Conservation (phyloP, 2,113 vertebrate species). For the Lepidothrix coronata region DNA sequence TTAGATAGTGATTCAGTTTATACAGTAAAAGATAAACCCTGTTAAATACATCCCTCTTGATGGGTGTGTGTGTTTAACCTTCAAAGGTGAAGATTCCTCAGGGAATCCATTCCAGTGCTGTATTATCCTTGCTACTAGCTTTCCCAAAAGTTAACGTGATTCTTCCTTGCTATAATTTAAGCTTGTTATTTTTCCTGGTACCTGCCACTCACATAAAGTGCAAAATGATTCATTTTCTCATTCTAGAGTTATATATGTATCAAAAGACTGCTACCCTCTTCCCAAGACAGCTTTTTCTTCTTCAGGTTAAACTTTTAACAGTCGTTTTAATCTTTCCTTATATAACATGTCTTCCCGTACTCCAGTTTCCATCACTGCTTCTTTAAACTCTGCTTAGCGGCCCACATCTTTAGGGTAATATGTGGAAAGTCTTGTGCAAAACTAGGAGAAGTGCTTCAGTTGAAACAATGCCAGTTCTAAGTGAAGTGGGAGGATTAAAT, state of each 20-base stretch:
- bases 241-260: background rate
- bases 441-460: background rate
- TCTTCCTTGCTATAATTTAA: background rate
- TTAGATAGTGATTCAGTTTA: background rate
- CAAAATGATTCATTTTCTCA: background rate
- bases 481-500: background rate
- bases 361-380: background rate
- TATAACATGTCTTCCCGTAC: accelerated
- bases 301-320: background rate
- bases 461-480: background rate
- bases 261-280: background rate
- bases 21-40: background rate
- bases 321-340: background rate
- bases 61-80: background rate
- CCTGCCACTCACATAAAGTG: background rate
- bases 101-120: background rate
- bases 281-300: background rate
- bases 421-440: background rate
- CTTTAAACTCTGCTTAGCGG: background rate
- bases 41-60: background rate
- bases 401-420: background rate
- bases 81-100: background rate
- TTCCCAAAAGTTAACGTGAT: background rate
- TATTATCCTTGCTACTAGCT: background rate
- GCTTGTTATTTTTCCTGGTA: background rate